Base-by-base conservation (phyloP, 1,140 invertebrate genomes). In the Chrysoperla carnea region DNA sequence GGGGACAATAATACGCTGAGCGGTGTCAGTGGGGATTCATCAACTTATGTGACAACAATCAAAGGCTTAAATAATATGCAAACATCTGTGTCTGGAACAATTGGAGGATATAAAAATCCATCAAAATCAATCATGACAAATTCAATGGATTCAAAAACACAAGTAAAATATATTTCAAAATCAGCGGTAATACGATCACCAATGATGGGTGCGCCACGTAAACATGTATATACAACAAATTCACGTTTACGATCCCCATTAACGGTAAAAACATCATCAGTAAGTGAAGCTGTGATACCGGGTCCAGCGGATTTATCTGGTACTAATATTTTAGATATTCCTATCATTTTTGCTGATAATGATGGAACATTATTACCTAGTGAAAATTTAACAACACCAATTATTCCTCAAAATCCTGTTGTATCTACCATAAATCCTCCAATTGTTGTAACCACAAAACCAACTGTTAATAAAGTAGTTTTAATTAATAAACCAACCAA, bases 271-370 rank as follows among this genome's bases (percentile, higher is more conserved):
- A n/a, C 53, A 51, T 36, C 41, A 27, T 35, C 6, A 49, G 8
- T 44, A 6, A 44, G 41, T 15, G 42, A 48, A 8, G 50, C 36
- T 11, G 45, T 13, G 39, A 35, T 60, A 41, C 52, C 47, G 12
- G 52, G 48, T 44, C 52, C 42, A 51, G 60, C 69, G 31, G 72
- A 74, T 47, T 59, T 75, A 8, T 70, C 70, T 14, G 52, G 68
- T 4, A 62, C 72, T 29, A 75, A 75, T 50, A 77, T 77, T 33
- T 59, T 75, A 39, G 72, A 77, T 47, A 67, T 77, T 49, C 75
- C 75, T 6, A 76, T 77, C 48, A 71, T 76, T 17, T 76, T 76
- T 57, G 74, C 74, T 3, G 74, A 76, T 46, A 72, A 75, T 46
- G 72, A 71, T 39, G 64, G 68, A 29, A 63, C 61, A 46, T 46